These are phyloP conservation scores for Heliothis subflexa DNA, from an alignment of 1,140 invertebrate genomes.

Conservation along the genomic window DNA sequence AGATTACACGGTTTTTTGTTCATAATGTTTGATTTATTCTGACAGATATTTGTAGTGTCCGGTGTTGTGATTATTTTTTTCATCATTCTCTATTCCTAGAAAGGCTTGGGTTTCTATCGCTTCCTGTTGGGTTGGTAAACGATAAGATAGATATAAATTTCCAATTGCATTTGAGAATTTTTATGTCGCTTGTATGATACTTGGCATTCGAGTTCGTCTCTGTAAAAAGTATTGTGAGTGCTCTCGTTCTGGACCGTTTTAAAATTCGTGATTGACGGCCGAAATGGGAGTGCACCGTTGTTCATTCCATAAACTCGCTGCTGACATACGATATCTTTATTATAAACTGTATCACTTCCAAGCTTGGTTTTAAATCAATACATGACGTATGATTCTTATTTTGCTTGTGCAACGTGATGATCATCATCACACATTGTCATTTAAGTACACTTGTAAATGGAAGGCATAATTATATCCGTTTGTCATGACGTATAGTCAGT, in stretches of 20 bases:
- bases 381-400: background rate
- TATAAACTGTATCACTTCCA: background rate
- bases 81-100: conserved; percentile 22
- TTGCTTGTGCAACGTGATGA: conserved; percentile 4
- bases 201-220: background rate
- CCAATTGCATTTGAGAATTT: background rate
- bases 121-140: conserved; percentile 23
- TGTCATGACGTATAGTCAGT: background rate
- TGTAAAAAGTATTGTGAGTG: background rate
- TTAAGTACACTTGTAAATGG: background rate
- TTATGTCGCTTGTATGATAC: background rate
- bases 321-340: conserved; percentile 9
- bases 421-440: background rate
- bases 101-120: conserved; percentile 23
- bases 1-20: conserved; percentile 22
- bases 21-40: conserved; percentile 37
- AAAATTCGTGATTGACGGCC: conserved; percentile 37
- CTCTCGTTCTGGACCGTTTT: conserved; percentile 36
- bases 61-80: conserved; percentile 28
- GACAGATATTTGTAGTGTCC: conserved; percentile 20
- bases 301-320: conserved; percentile 18
- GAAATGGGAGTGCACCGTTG: conserved; percentile 37
- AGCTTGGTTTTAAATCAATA: background rate
- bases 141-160: conserved; percentile 26
- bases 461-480: conserved; percentile 6